phyloP scores from a whole-genome alignment of 1,140 invertebrate species.

The Theocolax elegans region DNA sequence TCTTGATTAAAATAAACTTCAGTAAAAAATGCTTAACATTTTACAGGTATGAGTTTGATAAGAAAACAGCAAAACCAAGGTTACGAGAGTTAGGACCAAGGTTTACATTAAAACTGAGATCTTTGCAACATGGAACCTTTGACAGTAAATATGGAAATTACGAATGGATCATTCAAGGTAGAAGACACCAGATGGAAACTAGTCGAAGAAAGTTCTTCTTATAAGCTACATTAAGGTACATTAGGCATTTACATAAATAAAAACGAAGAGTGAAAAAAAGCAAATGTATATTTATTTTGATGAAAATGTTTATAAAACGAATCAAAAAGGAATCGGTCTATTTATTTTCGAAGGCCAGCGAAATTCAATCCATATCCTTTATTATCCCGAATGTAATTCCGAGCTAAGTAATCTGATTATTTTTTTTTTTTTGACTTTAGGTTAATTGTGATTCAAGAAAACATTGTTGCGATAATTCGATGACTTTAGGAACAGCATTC shows the following conservation, averaged over 20 bases:
- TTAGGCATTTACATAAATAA: background rate
- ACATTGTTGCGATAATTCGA: constrained; percentile 45
- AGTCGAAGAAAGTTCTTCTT: constrained; percentile 91
- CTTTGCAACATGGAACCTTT: constrained; percentile 96
- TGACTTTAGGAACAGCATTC: constrained; percentile 53
- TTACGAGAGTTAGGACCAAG: constrained; percentile 95
- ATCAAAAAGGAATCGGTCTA: no score
- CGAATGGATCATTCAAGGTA: constrained; percentile 95
- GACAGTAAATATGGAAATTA: constrained; percentile 97
- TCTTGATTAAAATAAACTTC: no score
- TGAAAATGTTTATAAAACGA: constrained; percentile 21
- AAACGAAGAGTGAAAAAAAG: no score
- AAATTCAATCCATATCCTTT: no score
- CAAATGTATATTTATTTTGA: constrained; percentile 10
- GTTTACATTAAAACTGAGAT: constrained; percentile 93
- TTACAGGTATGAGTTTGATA: constrained; percentile 89
- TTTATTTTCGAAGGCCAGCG: no score
- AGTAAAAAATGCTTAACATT: no score
- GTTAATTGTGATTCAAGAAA: no score
- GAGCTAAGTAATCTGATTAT: no score
- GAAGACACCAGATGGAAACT: constrained; percentile 90
- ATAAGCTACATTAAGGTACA: constrained; percentile 64
- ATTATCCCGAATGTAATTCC: no score
- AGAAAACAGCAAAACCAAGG: constrained; percentile 80
- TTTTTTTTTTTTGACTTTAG: no score